These are phyloP conservation scores for Saturnia pavonia DNA, from an alignment of 2,888 invertebrate species.

Conservation along the genomic window DNA sequence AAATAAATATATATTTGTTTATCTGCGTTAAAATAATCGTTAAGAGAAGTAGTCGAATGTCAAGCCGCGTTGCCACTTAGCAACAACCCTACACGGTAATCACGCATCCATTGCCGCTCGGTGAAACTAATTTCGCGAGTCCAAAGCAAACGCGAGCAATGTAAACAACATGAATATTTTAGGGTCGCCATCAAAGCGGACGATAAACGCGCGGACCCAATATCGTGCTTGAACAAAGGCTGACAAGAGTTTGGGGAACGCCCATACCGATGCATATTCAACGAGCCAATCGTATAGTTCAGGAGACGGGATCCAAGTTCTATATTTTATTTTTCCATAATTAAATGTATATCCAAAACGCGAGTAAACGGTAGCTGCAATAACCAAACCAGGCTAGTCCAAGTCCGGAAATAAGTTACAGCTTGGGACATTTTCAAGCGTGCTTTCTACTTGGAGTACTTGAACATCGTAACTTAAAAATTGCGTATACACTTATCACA, in stretches of 20 bases:
- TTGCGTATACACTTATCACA: no score
- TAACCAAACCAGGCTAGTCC: background rate
- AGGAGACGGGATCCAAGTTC: constrained; percentile 21
- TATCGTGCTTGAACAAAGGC: constrained; percentile 77
- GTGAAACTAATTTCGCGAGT: constrained; percentile 35
- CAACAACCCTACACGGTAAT: constrained; percentile 17
- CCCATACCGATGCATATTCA: constrained; percentile 78
- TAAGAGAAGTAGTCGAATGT: background rate
- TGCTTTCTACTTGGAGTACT: no score
- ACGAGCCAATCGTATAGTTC: constrained; percentile 48
- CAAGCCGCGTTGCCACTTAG: background rate
- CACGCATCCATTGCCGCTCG: constrained; percentile 13
- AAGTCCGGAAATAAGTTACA: background rate
- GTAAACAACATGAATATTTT: constrained; percentile 58
- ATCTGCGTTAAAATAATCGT: background rate
- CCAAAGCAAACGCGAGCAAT: constrained; percentile 27
- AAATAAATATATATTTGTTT: background rate
- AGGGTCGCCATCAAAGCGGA: constrained; percentile 61
- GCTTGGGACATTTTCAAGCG: background rate
- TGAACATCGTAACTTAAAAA: no score
- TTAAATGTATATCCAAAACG: background rate
- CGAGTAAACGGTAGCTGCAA: background rate
- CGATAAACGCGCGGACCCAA: constrained; percentile 71
- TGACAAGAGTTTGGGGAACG: constrained; percentile 78
- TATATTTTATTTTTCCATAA: background rate